Conservation (phyloP, 2,888 invertebrate species). For the Cephus spinipes region DNA sequence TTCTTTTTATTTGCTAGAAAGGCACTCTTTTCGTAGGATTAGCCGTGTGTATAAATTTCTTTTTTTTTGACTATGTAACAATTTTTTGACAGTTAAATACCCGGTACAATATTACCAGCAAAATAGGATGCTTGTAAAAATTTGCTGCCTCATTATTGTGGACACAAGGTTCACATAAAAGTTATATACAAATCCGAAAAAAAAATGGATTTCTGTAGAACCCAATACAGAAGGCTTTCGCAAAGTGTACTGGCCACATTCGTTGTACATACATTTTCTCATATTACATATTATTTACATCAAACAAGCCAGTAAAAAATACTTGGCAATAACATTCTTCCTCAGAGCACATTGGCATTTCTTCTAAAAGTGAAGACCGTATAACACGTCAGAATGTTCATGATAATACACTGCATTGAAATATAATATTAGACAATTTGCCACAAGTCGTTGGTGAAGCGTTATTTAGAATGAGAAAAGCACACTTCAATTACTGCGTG, state of each 20-base stretch:
- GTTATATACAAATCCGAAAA: constrained; percentile 2
- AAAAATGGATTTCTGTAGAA: not conserved
- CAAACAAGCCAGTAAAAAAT: not conserved
- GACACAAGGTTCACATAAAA: not conserved
- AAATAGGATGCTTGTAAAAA: not conserved
- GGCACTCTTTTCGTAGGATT: not conserved
- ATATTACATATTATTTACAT: not conserved
- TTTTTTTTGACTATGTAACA: not conserved
- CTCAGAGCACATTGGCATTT: not conserved
- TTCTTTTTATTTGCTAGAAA: not conserved
- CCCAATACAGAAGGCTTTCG: not conserved
- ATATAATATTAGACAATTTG: not conserved
- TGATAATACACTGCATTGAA: not conserved
- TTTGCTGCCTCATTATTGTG: not conserved
- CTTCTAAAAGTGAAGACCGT: not conserved
- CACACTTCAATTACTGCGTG: not conserved
- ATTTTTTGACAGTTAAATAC: not conserved
- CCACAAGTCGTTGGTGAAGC: not conserved
- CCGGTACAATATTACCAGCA: not conserved
- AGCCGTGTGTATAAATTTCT: not conserved
- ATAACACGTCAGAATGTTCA: not conserved
- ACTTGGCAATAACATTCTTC: not conserved
- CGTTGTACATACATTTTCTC: not conserved
- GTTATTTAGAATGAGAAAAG: not conserved
- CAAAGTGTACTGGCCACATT: constrained; percentile 10